phyloP scores from a whole-genome alignment of 2,797 vertebrate genomes.

The Gallinago nigripennis region DNA sequence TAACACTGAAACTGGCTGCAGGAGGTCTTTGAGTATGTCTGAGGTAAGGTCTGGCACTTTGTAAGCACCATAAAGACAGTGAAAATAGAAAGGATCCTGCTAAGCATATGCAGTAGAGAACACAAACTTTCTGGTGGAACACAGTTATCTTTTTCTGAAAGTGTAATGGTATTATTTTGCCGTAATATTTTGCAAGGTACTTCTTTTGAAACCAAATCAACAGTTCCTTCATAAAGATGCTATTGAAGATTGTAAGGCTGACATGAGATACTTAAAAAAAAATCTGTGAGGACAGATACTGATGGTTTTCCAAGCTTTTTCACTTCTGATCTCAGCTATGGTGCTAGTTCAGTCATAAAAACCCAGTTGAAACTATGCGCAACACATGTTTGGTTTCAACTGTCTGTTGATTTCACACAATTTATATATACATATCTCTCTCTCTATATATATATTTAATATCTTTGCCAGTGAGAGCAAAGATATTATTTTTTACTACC shows the following conservation, averaged over 20 bases:
- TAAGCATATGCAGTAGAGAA: background rate
- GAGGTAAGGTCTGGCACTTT: background rate
- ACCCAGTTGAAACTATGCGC: slow-evolving; percentile 24
- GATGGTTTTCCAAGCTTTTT: slow-evolving; percentile 9
- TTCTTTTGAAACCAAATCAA: background rate
- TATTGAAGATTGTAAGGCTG: background rate
- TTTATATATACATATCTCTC: background rate
- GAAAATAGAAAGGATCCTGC: background rate
- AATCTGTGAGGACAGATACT: background rate
- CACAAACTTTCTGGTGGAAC: background rate
- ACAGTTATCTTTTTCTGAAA: background rate
- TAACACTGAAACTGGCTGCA: background rate
- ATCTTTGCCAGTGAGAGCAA: background rate
- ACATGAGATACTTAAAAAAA: background rate
- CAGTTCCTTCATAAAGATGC: background rate
- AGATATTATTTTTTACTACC: background rate
- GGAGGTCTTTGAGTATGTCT: background rate
- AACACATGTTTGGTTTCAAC: slow-evolving; percentile 18
- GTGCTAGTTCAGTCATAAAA: slow-evolving; percentile 34
- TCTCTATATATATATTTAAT: background rate
- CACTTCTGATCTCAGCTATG: background rate
- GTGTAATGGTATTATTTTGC: background rate
- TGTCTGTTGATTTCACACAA: slow-evolving; percentile 42
- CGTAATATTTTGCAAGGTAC: background rate
- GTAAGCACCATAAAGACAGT: background rate